Base-by-base conservation (phyloP, 64 coral and sea anemone species). In the Astreopora myriophthalma region DNA sequence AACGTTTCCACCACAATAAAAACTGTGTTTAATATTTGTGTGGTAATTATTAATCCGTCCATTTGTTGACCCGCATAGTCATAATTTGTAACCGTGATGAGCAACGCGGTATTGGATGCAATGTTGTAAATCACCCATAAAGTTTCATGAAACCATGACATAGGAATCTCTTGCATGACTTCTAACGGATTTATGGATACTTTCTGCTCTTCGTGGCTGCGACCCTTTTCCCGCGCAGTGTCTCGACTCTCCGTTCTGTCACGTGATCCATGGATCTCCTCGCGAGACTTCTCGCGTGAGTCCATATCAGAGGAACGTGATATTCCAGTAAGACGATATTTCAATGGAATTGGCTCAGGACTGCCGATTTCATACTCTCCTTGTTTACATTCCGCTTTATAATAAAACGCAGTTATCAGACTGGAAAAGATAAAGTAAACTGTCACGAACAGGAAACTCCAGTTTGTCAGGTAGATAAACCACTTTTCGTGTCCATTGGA, bases 401-500 rank as follows among this genome's bases (percentile, higher is more conserved):
- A 92, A 34, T 92, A 92, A 20, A 87, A 19, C 0, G 73, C 80
- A 13, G 91, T 90, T 46, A 97, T 51, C n/a, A 90, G 29, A 19
- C 80, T 82, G 17, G 95, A 80, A 65, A 74, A 86, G 12, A 91
- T 25, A 30, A 94, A 79, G 81, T 97, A 97, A 6, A 89, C 25
- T 11, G 95, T 97, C 17, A 97, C 24, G 22, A 91, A 87, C 1
- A 97, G 27, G 38, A 94, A 97, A 1, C 86, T 85, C 95, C 95
- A 97, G 87, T 97, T 97, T 37, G 91, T 97, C 0, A 97, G 87
- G 80, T 90, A 97, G 34, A 94, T 97, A 57, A 97, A 97, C 95
- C 95, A 97, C 39, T 97, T 97, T 11, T 90, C 87, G 17, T 97
- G 49, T 52, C 74, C 82, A 68, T 91, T 97, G 8, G 72, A 64